These are phyloP conservation scores for Sorex araneus DNA, from an alignment of 2,113 vertebrate species.

Conservation along the genomic window DNA sequence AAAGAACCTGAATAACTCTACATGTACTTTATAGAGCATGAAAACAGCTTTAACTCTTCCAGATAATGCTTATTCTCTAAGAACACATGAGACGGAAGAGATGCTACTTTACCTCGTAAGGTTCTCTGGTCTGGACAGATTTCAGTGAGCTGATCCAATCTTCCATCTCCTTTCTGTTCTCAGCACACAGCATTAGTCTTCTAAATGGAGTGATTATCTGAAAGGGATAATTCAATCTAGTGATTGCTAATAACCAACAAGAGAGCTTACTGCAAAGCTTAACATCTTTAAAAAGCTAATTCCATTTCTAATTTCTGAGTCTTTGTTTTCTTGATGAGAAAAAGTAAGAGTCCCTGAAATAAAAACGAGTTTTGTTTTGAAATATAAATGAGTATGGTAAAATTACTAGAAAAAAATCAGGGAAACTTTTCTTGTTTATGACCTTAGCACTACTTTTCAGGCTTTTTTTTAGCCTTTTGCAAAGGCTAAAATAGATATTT, in stretches of 20 bases:
- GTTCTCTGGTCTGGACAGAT: slow-evolving; percentile 96
- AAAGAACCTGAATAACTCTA: neutral
- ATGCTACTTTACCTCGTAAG: slow-evolving; percentile 95
- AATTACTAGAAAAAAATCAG: neutral
- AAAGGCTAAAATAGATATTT: neutral
- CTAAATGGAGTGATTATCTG: slow-evolving; percentile 96
- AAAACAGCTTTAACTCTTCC: neutral
- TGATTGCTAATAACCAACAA: slow-evolving; percentile 60
- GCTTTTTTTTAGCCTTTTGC: neutral
- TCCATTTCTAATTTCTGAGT: slow-evolving; percentile 14
- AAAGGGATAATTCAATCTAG: slow-evolving; percentile 75
- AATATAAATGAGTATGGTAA: neutral
- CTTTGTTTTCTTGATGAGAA: slow-evolving; percentile 6
- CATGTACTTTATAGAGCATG: neutral
- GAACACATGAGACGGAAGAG: neutral
- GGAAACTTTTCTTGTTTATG: slow-evolving; percentile 8
- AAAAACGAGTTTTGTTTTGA: neutral
- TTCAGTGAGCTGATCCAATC: slow-evolving; percentile 97
- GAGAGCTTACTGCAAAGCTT: neutral
- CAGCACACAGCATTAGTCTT: slow-evolving; percentile 94
- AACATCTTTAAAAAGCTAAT: neutral
- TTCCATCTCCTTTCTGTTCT: slow-evolving; percentile 97
- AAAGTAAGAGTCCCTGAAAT: neutral
- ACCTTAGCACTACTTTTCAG: neutral
- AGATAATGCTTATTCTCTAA: neutral